These are phyloP conservation scores for Prunella strophiata DNA, from an alignment of 2,797 vertebrate species.

Conservation along the genomic window DNA sequence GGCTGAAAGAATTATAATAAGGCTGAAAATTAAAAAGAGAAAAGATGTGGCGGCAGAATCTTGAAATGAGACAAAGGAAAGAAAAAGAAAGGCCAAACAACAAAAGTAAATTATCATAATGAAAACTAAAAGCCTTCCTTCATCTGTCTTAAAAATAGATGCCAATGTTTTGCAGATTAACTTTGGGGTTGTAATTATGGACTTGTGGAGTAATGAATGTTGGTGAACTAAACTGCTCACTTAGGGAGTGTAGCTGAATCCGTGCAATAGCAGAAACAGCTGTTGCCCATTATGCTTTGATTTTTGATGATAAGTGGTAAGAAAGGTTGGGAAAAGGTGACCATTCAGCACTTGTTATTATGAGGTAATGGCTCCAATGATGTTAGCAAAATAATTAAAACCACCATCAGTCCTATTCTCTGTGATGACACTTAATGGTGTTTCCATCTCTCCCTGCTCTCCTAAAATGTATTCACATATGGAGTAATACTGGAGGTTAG, in stretches of 20 bases:
- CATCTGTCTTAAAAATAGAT: constrained; percentile 44
- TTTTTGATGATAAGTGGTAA: constrained; percentile 54
- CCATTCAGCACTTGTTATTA: constrained; percentile 49
- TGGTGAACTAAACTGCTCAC: constrained; percentile 35
- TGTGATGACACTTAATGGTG: constrained; percentile 1
- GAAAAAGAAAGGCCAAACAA: constrained; percentile 31
- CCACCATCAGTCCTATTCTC: constrained; percentile 6
- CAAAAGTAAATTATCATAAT: constrained; percentile 47
- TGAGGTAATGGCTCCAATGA: constrained; percentile 21
- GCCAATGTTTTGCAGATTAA: constrained; percentile 34
- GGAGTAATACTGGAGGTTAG: not conserved
- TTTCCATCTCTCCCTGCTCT: not conserved
- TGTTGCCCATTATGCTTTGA: constrained; percentile 54
- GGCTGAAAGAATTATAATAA: constrained; percentile 1
- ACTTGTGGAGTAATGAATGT: constrained; percentile 11
- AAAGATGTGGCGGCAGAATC: constrained; percentile 2
- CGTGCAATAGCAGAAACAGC: constrained; percentile 35
- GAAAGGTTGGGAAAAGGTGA: constrained; percentile 60
- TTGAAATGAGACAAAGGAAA: constrained; percentile 1
- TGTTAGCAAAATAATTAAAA: constrained; percentile 45
- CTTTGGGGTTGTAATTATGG: constrained; percentile 12
- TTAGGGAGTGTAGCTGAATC: constrained; percentile 22
- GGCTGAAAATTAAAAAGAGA: constrained; percentile 16
- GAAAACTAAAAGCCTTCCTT: constrained; percentile 41
- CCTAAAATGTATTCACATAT: constrained; percentile 28